Conservation (phyloP, 2,797 vertebrate genomes). For the Catamblyrhynchus diadema region DNA sequence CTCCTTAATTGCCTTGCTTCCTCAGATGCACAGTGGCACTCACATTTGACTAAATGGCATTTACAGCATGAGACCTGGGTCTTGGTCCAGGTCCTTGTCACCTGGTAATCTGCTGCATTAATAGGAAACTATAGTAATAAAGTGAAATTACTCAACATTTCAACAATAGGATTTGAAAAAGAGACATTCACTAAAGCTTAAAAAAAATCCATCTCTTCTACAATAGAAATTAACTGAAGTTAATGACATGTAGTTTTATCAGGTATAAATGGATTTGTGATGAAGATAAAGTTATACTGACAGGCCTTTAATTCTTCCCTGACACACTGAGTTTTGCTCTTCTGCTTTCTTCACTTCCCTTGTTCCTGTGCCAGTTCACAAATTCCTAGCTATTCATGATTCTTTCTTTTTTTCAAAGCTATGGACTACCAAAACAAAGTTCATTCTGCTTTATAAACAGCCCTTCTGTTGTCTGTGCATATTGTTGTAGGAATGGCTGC, state of each 20-base stretch:
- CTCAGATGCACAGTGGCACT: not conserved
- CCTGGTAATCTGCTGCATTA: not conserved
- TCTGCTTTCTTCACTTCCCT: not conserved
- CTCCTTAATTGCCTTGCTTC: not conserved
- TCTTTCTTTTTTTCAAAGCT: not conserved
- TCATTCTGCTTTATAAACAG: not conserved
- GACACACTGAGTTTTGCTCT: not conserved
- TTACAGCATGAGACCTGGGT: accelerated
- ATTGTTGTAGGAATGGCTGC: not conserved
- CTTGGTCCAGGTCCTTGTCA: not conserved
- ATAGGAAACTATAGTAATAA: not conserved
- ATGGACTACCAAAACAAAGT: not conserved
- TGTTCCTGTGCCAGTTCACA: not conserved
- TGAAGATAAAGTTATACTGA: not conserved
- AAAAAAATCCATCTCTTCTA: not conserved
- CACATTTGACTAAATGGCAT: not conserved
- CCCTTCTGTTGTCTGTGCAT: not conserved
- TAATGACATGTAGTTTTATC: not conserved
- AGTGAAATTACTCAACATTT: not conserved
- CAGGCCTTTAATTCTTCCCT: not conserved
- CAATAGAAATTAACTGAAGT: not conserved
- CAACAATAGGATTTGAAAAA: not conserved
- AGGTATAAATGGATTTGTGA: not conserved
- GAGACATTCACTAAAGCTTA: not conserved
- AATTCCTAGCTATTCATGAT: not conserved